Percentiles rank a stretch among this genome's conserved stretches.
These are phyloP conservation scores for Sericinus montela DNA, from an alignment of 2,888 invertebrate genomes.

Conservation along the genomic window DNA sequence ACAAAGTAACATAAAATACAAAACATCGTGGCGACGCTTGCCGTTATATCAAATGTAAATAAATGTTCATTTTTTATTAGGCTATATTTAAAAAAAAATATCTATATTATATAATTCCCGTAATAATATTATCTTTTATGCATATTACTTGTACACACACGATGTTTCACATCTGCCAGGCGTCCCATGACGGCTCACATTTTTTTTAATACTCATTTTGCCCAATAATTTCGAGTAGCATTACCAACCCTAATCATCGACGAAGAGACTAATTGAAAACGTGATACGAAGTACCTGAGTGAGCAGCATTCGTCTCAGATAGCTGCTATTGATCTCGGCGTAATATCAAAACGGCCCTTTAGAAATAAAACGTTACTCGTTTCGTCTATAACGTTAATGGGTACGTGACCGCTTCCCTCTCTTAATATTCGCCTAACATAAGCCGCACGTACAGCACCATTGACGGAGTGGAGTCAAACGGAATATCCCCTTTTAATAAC, in stretches of 20 bases:
- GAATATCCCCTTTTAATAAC: constrained; percentile 15
- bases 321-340: constrained; percentile 33
- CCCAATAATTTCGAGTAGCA: too few species aligned
- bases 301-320: constrained; percentile 19
- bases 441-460: constrained; percentile 10
- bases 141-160: too few species aligned
- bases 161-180: too few species aligned
- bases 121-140: too few species aligned
- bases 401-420: constrained; percentile 17
- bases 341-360: constrained; percentile 25
- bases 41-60: too few species aligned
- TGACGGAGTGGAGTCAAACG: constrained; percentile 10
- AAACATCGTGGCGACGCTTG: too few species aligned
- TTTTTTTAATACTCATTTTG: too few species aligned
- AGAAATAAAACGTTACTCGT: constrained; percentile 20
- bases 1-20: too few species aligned
- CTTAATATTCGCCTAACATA: constrained; percentile 16
- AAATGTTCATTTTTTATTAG: too few species aligned
- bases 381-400: constrained; percentile 15
- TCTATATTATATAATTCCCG: too few species aligned
- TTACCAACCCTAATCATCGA: constrained; percentile 4
- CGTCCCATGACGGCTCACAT: too few species aligned
- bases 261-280: constrained; percentile 69
- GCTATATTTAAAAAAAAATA: too few species aligned
- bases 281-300: constrained; percentile 48